Evolutionary conservation across 2,888 invertebrate species (phyloP).

Genomic region (Dione vanillae): DNA sequence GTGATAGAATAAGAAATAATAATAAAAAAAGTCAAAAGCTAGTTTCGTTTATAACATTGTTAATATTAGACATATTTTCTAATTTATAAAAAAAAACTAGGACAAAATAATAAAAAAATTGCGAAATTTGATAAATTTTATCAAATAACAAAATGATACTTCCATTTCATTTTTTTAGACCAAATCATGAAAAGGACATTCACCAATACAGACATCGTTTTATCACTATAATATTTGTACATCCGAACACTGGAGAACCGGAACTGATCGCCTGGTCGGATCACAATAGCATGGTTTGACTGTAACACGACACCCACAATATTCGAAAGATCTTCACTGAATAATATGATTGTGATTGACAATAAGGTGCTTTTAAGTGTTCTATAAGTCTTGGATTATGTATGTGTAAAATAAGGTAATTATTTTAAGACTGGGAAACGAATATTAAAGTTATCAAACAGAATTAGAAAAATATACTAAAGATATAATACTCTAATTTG

Average conservation of each 20-base stretch:
- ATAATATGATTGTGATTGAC: conserved; percentile 13
- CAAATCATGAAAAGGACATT: conserved; percentile 27
- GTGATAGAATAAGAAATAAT: background rate
- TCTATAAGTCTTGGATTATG: conserved; percentile 6
- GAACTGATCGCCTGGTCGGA: conserved; percentile 65
- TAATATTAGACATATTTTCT: too few relatives aligned
- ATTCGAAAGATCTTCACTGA: conserved; percentile 31
- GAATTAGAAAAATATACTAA: background rate
- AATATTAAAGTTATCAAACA: background rate
- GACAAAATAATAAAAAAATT: too few relatives aligned
- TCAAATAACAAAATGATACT: background rate
- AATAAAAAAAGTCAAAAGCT: background rate
- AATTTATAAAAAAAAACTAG: too few relatives aligned
- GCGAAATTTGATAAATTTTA: background rate
- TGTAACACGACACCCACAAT: conserved; percentile 71
- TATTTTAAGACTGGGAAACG: background rate
- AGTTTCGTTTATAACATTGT: too few relatives aligned
- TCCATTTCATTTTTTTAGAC: background rate
- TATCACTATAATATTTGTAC: conserved; percentile 41
- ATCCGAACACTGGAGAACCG: conserved; percentile 55
- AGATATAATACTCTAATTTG: background rate
- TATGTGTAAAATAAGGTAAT: background rate
- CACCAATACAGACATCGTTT: conserved; percentile 23
- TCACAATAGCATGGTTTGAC: conserved; percentile 70
- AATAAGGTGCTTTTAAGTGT: background rate